Evolutionary conservation across 2,797 vertebrate species (phyloP).

Genomic region (Garrulus glandarius): DNA sequence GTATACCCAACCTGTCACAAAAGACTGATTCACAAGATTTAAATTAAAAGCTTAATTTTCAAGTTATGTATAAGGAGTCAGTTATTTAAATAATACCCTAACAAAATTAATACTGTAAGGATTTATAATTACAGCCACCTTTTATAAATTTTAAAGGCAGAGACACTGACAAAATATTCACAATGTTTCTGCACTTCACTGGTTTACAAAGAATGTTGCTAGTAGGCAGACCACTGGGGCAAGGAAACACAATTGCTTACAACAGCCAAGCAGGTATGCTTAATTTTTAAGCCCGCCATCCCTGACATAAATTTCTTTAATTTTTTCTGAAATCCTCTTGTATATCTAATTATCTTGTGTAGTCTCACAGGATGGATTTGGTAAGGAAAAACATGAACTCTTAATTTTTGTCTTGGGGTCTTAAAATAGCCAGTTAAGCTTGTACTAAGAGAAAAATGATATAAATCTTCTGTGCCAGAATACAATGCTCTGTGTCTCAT

Average conservation of each 20-base stretch:
- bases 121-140: neutral
- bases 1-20: neutral
- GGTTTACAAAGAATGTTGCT: neutral
- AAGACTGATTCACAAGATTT: neutral
- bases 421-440: constrained; percentile 15
- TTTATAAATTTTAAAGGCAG: neutral
- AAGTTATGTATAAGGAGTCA: neutral
- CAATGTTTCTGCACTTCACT: neutral
- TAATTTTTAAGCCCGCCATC: neutral
- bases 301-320: neutral
- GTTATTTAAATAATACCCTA: neutral
- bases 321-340: constrained; percentile 19
- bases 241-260: neutral
- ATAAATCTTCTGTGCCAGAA: neutral
- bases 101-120: neutral
- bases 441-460: neutral
- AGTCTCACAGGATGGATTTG: neutral
- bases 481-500: neutral
- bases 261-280: neutral
- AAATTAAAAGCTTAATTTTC: neutral
- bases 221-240: neutral
- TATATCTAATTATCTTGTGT: neutral
- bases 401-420: neutral
- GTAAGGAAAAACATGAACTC: neutral
- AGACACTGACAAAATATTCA: neutral